A percentile compares a stretch with the other conserved stretches of the same genome.
phyloP scores from a whole-genome alignment of 2,888 invertebrate species.

The Torymus tubicola region DNA sequence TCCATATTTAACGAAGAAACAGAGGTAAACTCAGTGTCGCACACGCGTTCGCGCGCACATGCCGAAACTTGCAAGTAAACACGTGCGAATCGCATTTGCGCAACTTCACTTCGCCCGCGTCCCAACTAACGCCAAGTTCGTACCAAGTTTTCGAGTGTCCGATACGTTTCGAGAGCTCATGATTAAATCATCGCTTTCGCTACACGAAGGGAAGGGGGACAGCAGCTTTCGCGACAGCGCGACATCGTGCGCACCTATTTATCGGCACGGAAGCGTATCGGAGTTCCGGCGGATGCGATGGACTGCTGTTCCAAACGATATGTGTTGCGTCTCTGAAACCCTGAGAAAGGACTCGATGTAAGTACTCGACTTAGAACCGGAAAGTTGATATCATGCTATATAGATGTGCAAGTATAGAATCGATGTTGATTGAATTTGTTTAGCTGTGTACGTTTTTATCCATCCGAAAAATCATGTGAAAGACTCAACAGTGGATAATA shows the following conservation, averaged over 20 bases:
- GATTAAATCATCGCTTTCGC: conserved; percentile 34
- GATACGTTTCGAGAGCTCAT: conserved; percentile 22
- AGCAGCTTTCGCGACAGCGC: no score
- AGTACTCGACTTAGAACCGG: conserved; percentile 8
- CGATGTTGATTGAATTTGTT: no score
- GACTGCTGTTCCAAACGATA: conserved; percentile 17
- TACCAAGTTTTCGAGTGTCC: conserved; percentile 39
- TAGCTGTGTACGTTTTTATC: no score
- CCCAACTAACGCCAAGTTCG: conserved; percentile 20
- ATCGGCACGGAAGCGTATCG: conserved; percentile 4
- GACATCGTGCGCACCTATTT: background rate
- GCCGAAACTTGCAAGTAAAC: conserved; percentile 58
- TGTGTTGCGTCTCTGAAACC: background rate
- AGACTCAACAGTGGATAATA: no score
- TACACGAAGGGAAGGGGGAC: no score
- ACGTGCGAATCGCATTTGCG: conserved; percentile 48
- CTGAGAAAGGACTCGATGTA: background rate
- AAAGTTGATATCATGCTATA: conserved; percentile 8
- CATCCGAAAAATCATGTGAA: no score
- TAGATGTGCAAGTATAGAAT: no score
- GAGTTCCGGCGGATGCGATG: conserved; percentile 9
- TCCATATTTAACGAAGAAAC: conserved; percentile 53
- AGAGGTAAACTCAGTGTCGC: conserved; percentile 50
- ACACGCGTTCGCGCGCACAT: conserved; percentile 38
- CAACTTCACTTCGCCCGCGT: conserved; percentile 12